Base-by-base conservation (phyloP, 2,888 invertebrate species). In the Drosophila anomelani region DNA sequence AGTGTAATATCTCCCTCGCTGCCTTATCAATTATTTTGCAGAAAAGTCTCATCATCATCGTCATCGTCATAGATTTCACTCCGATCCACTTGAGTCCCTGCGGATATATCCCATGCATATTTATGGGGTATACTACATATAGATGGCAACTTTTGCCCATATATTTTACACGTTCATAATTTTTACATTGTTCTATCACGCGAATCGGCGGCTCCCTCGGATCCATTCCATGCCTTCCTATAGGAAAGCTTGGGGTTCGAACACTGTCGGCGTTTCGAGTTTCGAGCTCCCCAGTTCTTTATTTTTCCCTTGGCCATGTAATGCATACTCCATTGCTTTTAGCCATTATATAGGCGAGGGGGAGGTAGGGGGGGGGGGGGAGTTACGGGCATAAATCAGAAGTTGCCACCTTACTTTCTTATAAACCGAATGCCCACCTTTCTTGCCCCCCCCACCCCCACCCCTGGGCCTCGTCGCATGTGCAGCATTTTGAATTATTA, bases 101-200 rank as follows among this genome's bases (percentile, higher is more conserved):
- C 15, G 36, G 62, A 47, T 49, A 63, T 53, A 56, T 56, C 43
- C 69, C 71, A 67, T 79, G 73, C 80, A 80, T 84, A 83, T 85
- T 78, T 75, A 83, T 78, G 63, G 76, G 68, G 54, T 59, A 46
- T 32, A 29, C 8, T 6, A 29, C 8, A 32, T 32, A 32, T 32
- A 36, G 63, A 53, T 46, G 43, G 29, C 49, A 75, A 77, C 67
- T 79, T 78, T 84, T 82, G 76, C 78, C 76, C 85, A 88, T 89
- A 85, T 85, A 58, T 61, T 85, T 89, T 84, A 81, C 79, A 85
- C 81, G 74, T 81, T 87, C 77, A 82, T 87, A 81, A 85, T 85
- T 88, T 85, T 85, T 77, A 86, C 82, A 82, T 85, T 86, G 84
- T 90, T 89, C 87, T 86, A 90, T 88, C 90, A 90, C 90, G 90